These are phyloP conservation scores for Musca vetustissima DNA, from an alignment of 1,140 invertebrate genomes.

Conservation along the genomic window DNA sequence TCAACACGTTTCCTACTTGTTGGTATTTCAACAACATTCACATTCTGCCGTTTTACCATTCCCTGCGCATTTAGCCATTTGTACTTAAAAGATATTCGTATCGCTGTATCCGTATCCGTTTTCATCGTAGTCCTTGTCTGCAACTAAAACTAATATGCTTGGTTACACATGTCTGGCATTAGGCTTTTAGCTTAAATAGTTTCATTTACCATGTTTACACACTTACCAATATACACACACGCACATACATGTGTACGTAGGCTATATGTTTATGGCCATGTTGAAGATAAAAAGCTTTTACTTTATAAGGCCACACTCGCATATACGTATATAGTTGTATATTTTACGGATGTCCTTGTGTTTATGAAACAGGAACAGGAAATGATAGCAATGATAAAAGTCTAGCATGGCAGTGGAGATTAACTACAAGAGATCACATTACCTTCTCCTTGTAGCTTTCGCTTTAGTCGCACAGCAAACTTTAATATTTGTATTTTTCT, in stretches of 20 bases:
- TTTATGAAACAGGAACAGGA: not conserved
- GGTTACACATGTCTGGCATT: slow-evolving; percentile 12
- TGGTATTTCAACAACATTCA: not conserved
- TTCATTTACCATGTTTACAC: slow-evolving; percentile 10
- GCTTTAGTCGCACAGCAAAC: too few species aligned
- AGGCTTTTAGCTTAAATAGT: slow-evolving; percentile 19
- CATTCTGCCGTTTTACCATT: not conserved
- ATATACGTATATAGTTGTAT: not conserved
- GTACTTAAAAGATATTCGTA: too few species aligned
- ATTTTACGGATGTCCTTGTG: too few species aligned
- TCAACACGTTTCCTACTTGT: slow-evolving; percentile 18
- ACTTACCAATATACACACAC: not conserved
- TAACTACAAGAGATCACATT: not conserved
- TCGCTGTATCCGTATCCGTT: too few species aligned
- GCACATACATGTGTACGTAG: not conserved
- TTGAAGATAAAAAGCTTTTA: slow-evolving; percentile 16
- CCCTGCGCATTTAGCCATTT: not conserved
- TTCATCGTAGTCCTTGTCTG: too few species aligned
- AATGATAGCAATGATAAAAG: not conserved
- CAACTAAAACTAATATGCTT: not conserved
- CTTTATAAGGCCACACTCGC: not conserved
- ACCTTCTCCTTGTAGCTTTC: not conserved
- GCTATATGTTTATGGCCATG: not conserved
- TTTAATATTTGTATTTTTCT: not conserved
- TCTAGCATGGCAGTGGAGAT: not conserved